Conservation (phyloP, 2,888 invertebrate species). For the Heteromyza rotundicornis region DNA sequence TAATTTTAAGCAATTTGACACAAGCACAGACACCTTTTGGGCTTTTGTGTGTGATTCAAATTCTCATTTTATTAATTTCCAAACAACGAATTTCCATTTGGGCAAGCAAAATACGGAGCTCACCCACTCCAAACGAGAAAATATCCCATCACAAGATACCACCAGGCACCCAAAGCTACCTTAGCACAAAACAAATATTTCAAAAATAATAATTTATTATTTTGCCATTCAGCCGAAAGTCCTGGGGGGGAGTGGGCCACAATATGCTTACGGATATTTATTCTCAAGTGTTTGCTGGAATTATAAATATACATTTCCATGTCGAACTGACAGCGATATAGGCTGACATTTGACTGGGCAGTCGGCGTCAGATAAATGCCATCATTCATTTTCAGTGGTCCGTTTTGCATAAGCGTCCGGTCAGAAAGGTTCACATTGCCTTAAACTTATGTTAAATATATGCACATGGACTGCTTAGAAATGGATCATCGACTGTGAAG, state of each 20-base stretch:
- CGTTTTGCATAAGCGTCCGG: background rate
- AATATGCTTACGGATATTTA: slow-evolving; percentile 1
- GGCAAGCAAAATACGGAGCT: background rate
- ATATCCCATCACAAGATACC: background rate
- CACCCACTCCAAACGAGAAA: too few species aligned
- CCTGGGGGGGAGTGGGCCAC: background rate
- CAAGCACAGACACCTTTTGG: background rate
- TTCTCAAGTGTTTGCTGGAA: slow-evolving; percentile 9
- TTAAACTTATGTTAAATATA: background rate
- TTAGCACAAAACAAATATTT: slow-evolving; percentile 8
- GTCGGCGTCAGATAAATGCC: background rate
- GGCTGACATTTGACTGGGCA: background rate
- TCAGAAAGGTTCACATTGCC: slow-evolving; percentile 4
- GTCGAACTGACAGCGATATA: background rate
- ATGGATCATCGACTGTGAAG: too few species aligned
- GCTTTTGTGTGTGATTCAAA: too few species aligned
- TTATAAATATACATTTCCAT: slow-evolving; percentile 9
- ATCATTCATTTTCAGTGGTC: slow-evolving; percentile 3
- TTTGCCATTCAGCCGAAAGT: slow-evolving; percentile 1
- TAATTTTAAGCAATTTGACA: slow-evolving; percentile 11
- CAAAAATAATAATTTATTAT: slow-evolving; percentile 10
- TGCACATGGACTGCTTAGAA: background rate
- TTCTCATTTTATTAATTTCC: background rate
- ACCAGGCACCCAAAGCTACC: background rate
- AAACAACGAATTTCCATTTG: slow-evolving; percentile 13